Percentiles rank a stretch among this genome's conserved stretches.
These are phyloP conservation scores for Philaethria dido DNA, from an alignment of 2,888 invertebrate species.

Conservation along the genomic window DNA sequence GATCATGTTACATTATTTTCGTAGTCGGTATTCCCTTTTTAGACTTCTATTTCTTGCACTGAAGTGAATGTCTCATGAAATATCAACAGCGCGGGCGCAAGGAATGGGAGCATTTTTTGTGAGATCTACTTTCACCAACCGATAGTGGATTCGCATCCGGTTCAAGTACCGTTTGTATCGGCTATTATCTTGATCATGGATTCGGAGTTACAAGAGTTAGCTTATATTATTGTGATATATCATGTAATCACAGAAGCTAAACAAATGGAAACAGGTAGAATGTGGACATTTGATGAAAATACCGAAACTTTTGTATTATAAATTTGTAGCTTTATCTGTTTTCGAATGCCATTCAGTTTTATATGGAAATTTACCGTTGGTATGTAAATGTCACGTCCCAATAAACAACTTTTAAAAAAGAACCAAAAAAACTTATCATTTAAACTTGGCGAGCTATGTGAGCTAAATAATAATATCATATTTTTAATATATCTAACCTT, in stretches of 20 bases:
- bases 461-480: slow-evolving; percentile 2
- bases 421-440: not conserved
- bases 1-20: not conserved
- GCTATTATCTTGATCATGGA: slow-evolving; percentile 60
- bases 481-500: not conserved
- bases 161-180: slow-evolving; percentile 72
- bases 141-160: slow-evolving; percentile 79
- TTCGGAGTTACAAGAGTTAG: slow-evolving; percentile 39
- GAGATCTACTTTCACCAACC: slow-evolving; percentile 80
- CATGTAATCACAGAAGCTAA: slow-evolving; percentile 2
- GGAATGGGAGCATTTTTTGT: slow-evolving; percentile 84
- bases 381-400: slow-evolving; percentile 2
- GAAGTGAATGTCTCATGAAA: slow-evolving; percentile 80
- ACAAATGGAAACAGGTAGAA: not conserved
- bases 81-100: slow-evolving; percentile 66
- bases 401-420: not conserved
- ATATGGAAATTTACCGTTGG: slow-evolving; percentile 6
- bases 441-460: not conserved
- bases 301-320: not conserved
- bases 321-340: slow-evolving; percentile 1
- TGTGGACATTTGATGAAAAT: not conserved
- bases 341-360: slow-evolving; percentile 4
- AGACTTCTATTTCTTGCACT: slow-evolving; percentile 48
- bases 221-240: slow-evolving; percentile 18
- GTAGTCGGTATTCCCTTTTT: slow-evolving; percentile 40